Conservation (phyloP, 2,113 vertebrate species). For the Phalacrocorax pelagicus region DNA sequence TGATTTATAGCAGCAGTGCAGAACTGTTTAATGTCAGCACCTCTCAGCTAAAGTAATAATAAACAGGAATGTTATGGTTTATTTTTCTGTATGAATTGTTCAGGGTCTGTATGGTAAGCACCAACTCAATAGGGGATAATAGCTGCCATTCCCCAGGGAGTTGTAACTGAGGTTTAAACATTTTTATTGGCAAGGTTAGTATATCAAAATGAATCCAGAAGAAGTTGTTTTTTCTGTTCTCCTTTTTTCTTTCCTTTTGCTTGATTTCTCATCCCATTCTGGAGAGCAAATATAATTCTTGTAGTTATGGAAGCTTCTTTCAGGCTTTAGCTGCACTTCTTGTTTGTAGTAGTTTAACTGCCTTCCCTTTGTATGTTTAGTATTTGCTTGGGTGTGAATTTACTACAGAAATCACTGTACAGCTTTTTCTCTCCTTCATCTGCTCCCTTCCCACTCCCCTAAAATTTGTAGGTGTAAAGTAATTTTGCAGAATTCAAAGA, state of each 20-base stretch:
- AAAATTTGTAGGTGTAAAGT: not conserved
- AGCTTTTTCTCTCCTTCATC: not conserved
- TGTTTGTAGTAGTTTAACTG: not conserved
- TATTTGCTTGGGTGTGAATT: not conserved
- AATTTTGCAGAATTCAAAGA: slow-evolving; percentile 24
- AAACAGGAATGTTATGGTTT: slow-evolving; percentile 83
- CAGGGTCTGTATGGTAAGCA: slow-evolving; percentile 79
- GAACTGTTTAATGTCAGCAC: slow-evolving; percentile 85
- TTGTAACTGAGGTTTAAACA: slow-evolving; percentile 68
- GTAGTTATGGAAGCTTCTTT: slow-evolving; percentile 22
- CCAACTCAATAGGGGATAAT: slow-evolving; percentile 79
- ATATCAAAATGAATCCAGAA: slow-evolving; percentile 63
- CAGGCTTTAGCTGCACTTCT: not conserved
- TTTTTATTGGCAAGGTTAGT: slow-evolving; percentile 69
- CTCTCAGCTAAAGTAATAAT: slow-evolving; percentile 83
- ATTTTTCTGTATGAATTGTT: slow-evolving; percentile 84
- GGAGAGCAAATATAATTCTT: slow-evolving; percentile 41
- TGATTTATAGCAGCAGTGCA: slow-evolving; percentile 82
- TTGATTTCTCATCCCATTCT: slow-evolving; percentile 9
- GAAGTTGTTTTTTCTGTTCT: not conserved
- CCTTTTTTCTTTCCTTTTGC: not conserved
- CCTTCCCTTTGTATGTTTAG: not conserved
- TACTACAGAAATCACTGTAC: not conserved
- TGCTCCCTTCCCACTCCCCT: not conserved
- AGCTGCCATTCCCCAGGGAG: slow-evolving; percentile 70